Base-by-base conservation (phyloP, 2,888 invertebrate species). In the Nemotelus nigrinus region DNA sequence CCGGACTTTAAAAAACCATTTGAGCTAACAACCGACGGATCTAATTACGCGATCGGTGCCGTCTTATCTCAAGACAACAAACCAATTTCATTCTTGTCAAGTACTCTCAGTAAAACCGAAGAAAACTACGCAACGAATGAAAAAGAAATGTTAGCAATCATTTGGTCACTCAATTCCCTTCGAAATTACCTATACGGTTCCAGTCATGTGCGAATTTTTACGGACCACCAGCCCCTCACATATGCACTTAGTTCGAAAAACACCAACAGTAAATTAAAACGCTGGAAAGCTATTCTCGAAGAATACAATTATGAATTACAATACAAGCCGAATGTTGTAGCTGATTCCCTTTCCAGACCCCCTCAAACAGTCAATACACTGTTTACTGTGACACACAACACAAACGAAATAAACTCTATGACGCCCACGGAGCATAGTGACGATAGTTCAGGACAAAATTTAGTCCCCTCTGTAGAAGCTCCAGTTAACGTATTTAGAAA, bases 191-290 rank as follows among this genome's bases (percentile, higher is more conserved):
- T n/a, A n/a, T n/a, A n/a, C n/a, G n/a, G n/a, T n/a, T n/a, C n/a
- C n/a, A n/a, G n/a, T n/a, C n/a, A n/a, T n/a, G n/a, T n/a, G n/a
- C n/a, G n/a, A n/a, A n/a, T n/a, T n/a, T n/a, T n/a, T n/a, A n/a
- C n/a, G n/a, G n/a, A n/a, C n/a, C n/a, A n/a, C n/a, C n/a, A n/a
- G n/a, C n/a, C n/a, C n/a, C n/a, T n/a, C n/a, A n/a, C n/a, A n/a
- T n/a, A n/a, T n/a, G n/a, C n/a, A n/a, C n/a, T n/a, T n/a, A 79
- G 80, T 6, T 79, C 81, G 39, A 78, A 78, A 78, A 80, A 80
- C 39, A 67, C 58, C 57, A 80, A 67, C 58, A 76, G 76, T 6
- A 81, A 81, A 45, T 78, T 81, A 6, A 80, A 80, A 55, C 58
- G 80, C 2, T 80, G 80, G 80, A 80, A 80, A 57, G 63, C 71